Evolutionary conservation across 37 sponge, comb jelly and placozoan species (phyloP).

Genomic region (Halisarca cf. caerulea): DNA sequence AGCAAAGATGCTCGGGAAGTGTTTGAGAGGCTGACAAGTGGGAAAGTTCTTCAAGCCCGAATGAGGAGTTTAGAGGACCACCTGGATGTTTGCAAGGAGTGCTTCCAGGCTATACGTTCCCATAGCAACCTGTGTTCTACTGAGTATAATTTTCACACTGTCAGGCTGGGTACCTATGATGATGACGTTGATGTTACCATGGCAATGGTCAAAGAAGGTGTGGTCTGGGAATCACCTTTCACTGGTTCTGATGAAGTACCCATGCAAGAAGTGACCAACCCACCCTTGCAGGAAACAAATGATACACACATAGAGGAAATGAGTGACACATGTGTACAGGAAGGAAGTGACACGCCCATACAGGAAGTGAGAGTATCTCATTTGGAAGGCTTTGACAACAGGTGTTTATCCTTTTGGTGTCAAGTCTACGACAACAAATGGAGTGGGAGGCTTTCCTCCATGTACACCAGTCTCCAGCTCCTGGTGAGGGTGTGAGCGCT

Average conservation of each 20-base stretch:
- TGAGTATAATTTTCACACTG: no score
- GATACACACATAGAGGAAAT: no score
- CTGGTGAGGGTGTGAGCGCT: neutral
- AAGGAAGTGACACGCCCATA: no score
- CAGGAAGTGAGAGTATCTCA: neutral
- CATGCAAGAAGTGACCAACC: no score
- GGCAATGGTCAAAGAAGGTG: slow-evolving; percentile 5
- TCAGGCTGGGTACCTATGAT: no score
- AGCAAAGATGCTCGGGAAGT: neutral
- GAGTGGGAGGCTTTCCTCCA: neutral
- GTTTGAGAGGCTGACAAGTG: neutral
- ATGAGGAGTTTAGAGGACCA: neutral
- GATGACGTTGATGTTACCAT: neutral
- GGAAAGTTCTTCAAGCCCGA: neutral
- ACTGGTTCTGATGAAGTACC: no score
- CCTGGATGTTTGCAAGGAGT: neutral
- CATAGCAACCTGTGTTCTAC: neutral
- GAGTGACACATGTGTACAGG: no score
- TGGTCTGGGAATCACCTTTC: slow-evolving; percentile 12
- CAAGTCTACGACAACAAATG: neutral
- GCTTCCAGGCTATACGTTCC: neutral
- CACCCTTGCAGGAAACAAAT: no score
- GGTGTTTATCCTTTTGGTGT: neutral
- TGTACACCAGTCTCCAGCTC: neutral
- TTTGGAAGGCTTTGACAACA: neutral